Evolutionary conservation across 2,797 vertebrate species (phyloP), one percentile per base, ranked within the genome.

Genomic region (Cynopterus sphinx): DNA sequence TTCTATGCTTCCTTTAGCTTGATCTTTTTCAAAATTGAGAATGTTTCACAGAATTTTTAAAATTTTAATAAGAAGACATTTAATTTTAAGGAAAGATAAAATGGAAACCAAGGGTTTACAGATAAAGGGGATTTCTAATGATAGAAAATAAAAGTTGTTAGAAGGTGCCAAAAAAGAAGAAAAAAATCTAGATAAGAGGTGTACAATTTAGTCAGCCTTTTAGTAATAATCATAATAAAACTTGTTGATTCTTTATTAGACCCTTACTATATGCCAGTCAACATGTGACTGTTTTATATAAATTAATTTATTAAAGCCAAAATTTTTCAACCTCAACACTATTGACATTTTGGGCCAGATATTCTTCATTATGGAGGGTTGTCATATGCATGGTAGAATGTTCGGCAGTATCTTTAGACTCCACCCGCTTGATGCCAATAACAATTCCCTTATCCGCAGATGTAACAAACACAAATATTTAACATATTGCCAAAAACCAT

Each of bases 51-150:
- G 16, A 87, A 1, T 41, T 39, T 55, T 74, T 26, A 15, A 11
- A 46, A 13, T 87, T 89, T 83, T 39, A 79, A n/a, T 88, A 87
- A 87, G 11, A 71, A 68, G 36, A 51, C n/a, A 81, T 78, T 91
- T 89, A 77, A 55, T 94, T 89, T 15, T 83, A 92, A 92, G 22
- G 9, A 96, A 90, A 13, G 46, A 73, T 79, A 87, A 92, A 90
- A 43, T 70, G 3, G 77, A 94, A 95, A 75, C 3, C 21, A 65
- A 84, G 6, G 39, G 24, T 83, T 95, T 74, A 96, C 15, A 79
- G 51, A 51, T 71, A 71, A 90, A 26, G 26, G 11, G 41, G 6
- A 19, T 77, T 85, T 43, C 9, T n/a, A 89, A 41, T 55, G 46
- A 75, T 6, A 81, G 46, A 78, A 94, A 84, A 22, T 63, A 49